Evolutionary conservation across 2,113 vertebrate species (phyloP).

Genomic region (Apodemus sylvaticus): DNA sequence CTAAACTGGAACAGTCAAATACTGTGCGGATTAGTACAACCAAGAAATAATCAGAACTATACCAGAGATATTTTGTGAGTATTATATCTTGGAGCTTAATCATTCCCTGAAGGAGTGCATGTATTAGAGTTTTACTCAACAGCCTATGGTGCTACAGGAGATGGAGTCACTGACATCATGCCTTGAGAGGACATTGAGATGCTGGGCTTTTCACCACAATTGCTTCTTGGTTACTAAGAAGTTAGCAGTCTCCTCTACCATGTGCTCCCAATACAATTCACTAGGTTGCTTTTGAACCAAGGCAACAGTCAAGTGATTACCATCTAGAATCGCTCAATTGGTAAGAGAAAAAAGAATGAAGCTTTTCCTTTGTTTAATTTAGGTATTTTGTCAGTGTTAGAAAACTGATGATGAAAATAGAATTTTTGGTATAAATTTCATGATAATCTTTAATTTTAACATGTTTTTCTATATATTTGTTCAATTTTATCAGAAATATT

Average conservation of each 20-base stretch:
- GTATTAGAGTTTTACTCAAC: not conserved
- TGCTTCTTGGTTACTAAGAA: not conserved
- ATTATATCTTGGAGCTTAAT: not conserved
- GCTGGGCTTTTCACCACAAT: not conserved
- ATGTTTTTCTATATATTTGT: no score
- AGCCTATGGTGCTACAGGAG: not conserved
- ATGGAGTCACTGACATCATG: no score
- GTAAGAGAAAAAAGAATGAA: not conserved
- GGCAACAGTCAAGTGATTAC: no score
- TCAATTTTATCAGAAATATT: no score
- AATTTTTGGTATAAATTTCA: conserved; percentile 25
- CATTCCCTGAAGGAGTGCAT: not conserved
- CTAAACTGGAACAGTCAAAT: not conserved
- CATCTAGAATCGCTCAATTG: not conserved
- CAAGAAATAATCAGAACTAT: not conserved
- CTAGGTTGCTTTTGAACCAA: not conserved
- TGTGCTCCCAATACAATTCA: not conserved
- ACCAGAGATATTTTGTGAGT: not conserved
- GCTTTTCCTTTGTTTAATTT: not conserved
- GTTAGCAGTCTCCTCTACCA: not conserved
- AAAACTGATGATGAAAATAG: not conserved
- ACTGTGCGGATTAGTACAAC: not conserved
- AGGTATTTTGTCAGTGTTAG: not conserved
- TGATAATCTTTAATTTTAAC: no score
- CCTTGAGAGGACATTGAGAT: not conserved